Evolutionary conservation across 1,140 invertebrate species (phyloP), one percentile per base, ranked within the genome.

Genomic region (Caenorhabditis brenneri): DNA sequence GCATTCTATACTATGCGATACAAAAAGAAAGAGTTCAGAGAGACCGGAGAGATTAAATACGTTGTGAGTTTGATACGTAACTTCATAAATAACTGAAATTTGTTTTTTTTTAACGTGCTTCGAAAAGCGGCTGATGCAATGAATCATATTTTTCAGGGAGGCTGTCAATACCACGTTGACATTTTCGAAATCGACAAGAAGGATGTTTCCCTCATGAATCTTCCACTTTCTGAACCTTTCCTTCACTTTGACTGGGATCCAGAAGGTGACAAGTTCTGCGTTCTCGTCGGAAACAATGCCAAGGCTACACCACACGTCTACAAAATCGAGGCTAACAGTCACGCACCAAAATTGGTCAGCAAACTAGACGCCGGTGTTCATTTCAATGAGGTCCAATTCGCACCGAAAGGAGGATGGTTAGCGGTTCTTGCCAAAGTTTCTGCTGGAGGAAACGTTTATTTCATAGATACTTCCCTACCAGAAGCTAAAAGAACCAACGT

Each of bases 181-280:
- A 96, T 99, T 86, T 99, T 99, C 93, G 96, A 97, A 89, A 88
- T 89, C 24, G 88, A 89, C 89, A 96, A 98, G 89, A 99, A 99
- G 91, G 95, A 98, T 91, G 96, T 99, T 86, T 97, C 98, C 0
- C 96, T 99, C 0, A 97, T 99, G 91, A 97, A 95, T 81, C 94
- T 91, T 22, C 86, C 85, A n/a, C 83, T 91, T 85, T 46, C 89
- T 90, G 93, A 93, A 81, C 91, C 90, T 81, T 97, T 99, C 81
- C 94, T 96, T 87, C 95, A 96, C 0, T 99, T 99, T 91, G 96
- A 96, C 2, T 99, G 97, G 97, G 98, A 99, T 91, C 97, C 97
- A 36, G n/a, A 53, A 88, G 88, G 88, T 46, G 89, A 89, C 42
- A 89, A 88, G 81, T 91, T 90, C 65, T 88, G 87, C 36, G 90